Base-by-base conservation (phyloP, 2,113 vertebrate species). In the Grus americana region DNA sequence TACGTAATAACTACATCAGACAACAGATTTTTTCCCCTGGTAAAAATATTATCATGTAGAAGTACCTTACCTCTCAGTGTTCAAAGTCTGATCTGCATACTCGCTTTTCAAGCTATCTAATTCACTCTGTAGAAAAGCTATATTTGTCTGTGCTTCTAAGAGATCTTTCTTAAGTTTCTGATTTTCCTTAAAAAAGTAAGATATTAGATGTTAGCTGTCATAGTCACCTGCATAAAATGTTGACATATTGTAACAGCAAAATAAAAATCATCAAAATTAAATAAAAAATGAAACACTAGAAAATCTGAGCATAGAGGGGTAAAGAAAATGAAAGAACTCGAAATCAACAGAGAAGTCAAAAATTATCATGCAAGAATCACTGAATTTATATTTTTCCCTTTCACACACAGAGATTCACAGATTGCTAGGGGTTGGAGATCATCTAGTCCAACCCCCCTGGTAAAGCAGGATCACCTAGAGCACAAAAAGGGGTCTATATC, bases 131-230 rank as follows among this genome's bases (percentile, higher is more conserved):
- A 99, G 97, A 95, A 99, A 99, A 40, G 99, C 98, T 58, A 99
- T 98, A 94, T 97, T 99, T 86, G 99, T 99, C 89, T 99, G 99
- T 29, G 99, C 99, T 97, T 98, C 99, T 97, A 99, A 85, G 92
- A 99, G 98, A 44, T 99, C 99, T 97, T 99, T 99, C 94, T 98
- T 99, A 82, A 99, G 97, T 97, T 98, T 98, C 97, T 99, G 99
- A 97, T 99, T 99, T 95, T 99, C 99, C 99, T 99, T 92, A 50
- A 97, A 52, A 93, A 62, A 61, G 4, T 18, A 68, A 78, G 17
- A 68, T 44, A 72, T 36, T 26, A 74, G 29, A 92, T 18, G 19
- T 79, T 83, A 91, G 22, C 20, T 67, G 44, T 40, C 40, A 57
- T 1, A 61, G 42, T 26, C 22, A 86, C 2, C 11, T n/a, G 61